Percentiles rank a stretch among this genome's conserved stretches.
Conservation (phyloP, 2,113 vertebrate species). For the Mirza zaza region DNA sequence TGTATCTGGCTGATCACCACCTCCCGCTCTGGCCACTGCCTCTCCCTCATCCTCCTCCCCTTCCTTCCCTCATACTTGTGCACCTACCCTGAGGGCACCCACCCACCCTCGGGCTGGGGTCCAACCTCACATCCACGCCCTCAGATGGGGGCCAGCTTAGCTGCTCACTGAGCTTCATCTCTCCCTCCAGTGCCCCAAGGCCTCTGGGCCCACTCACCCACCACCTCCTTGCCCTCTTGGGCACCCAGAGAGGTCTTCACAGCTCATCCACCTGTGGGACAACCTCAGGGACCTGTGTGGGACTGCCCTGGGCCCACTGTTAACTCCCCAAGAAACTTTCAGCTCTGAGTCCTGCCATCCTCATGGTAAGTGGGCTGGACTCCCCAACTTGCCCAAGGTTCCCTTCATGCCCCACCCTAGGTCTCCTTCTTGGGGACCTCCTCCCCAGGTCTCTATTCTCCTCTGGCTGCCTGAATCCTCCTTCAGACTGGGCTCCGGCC, state of each 20-base stretch:
- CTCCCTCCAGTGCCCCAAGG: rapidly evolving
- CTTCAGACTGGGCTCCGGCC: not conserved
- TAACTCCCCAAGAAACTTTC: not conserved
- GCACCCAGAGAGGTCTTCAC: not conserved
- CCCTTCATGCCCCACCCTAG: not conserved
- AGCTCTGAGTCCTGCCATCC: not conserved
- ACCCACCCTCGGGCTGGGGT: not conserved
- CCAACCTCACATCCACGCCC: not conserved
- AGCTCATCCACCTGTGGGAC: rapidly evolving
- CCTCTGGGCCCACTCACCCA: not conserved
- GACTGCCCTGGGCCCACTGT: not conserved
- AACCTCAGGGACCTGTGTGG: not conserved
- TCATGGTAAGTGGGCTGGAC: too few relatives aligned
- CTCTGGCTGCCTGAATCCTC: not conserved
- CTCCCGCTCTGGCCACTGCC: not conserved
- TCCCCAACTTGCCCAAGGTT: not conserved
- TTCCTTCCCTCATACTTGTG: not conserved
- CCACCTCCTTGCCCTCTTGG: not conserved
- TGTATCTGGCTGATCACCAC: too few relatives aligned
- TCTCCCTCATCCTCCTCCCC: not conserved
- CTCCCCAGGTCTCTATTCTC: not conserved
- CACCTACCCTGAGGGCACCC: rapidly evolving
- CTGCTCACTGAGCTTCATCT: rapidly evolving
- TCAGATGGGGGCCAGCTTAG: not conserved
- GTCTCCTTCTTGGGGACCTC: not conserved